Evolutionary conservation across 1,140 invertebrate species (phyloP).

Genomic region (Lepidotrigona ventralis): DNA sequence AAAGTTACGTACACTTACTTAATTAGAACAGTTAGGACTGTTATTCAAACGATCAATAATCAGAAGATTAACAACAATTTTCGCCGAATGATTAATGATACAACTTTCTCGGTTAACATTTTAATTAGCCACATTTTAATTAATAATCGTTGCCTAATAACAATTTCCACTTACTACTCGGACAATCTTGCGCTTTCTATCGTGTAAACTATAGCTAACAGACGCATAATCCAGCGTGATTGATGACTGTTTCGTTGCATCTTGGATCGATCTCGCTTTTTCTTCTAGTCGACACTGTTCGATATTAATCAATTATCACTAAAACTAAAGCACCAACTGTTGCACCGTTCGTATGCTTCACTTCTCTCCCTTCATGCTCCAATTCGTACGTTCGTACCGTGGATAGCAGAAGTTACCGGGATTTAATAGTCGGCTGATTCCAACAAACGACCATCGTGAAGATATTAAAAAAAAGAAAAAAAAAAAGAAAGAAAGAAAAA

Average conservation of each 20-base stretch:
- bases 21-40: too few species aligned
- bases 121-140: too few species aligned
- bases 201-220: background rate
- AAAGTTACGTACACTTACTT: too few species aligned
- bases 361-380: conserved; percentile 46
- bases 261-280: background rate
- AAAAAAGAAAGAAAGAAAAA: too few species aligned
- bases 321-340: background rate
- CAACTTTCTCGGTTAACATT: too few species aligned
- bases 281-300: background rate
- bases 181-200: background rate
- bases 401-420: conserved; percentile 32
- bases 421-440: conserved; percentile 26
- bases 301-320: conserved; percentile 31
- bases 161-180: background rate
- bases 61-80: background rate
- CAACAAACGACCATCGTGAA: background rate
- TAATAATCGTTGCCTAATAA: background rate
- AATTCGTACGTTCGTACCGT: conserved; percentile 39
- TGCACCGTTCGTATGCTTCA: conserved; percentile 37
- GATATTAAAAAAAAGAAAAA: background rate
- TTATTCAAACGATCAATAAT: too few species aligned
- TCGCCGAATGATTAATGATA: background rate
- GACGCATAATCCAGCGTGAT: background rate
- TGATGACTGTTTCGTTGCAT: background rate